phyloP scores from a whole-genome alignment of 2,888 invertebrate genomes.

The Andrena flavipes region DNA sequence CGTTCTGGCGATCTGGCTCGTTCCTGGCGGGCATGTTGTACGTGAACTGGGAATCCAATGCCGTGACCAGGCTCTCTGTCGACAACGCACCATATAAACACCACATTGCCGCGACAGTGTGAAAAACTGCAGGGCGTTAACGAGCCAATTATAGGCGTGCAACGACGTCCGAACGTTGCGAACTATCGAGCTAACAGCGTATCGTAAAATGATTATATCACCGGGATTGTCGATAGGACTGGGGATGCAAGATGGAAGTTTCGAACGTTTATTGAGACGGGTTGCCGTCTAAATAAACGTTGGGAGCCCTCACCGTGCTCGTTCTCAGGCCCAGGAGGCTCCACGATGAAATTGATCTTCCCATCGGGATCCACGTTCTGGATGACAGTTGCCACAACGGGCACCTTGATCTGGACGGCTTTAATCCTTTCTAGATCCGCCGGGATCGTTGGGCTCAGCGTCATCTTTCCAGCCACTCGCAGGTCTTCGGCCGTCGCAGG shows the following conservation, averaged over 20 bases:
- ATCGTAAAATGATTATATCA: conserved; percentile 10
- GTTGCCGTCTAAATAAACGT: no score
- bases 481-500: conserved; percentile 91
- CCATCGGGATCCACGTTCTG: conserved; percentile 86
- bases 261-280: background rate
- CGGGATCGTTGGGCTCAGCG: conserved; percentile 73
- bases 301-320: conserved; percentile 80
- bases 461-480: conserved; percentile 88
- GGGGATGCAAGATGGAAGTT: background rate
- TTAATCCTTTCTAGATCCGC: conserved; percentile 82
- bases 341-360: conserved; percentile 86
- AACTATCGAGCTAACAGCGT: conserved; percentile 14
- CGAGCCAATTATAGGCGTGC: conserved; percentile 50
- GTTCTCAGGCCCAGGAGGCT: conserved; percentile 85
- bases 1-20: conserved; percentile 58
- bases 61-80: conserved; percentile 72
- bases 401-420: conserved; percentile 87
- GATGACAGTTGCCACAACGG: conserved; percentile 88
- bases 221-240: background rate
- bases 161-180: conserved; percentile 6
- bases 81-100: conserved; percentile 43
- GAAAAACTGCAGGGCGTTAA: conserved; percentile 47
- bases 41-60: conserved; percentile 74
- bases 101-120: conserved; percentile 31
- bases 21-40: conserved; percentile 57